Evolutionary conservation across 2,888 invertebrate species (phyloP), one percentile per base, ranked within the genome.

Genomic region (Lasioglossum vierecki): DNA sequence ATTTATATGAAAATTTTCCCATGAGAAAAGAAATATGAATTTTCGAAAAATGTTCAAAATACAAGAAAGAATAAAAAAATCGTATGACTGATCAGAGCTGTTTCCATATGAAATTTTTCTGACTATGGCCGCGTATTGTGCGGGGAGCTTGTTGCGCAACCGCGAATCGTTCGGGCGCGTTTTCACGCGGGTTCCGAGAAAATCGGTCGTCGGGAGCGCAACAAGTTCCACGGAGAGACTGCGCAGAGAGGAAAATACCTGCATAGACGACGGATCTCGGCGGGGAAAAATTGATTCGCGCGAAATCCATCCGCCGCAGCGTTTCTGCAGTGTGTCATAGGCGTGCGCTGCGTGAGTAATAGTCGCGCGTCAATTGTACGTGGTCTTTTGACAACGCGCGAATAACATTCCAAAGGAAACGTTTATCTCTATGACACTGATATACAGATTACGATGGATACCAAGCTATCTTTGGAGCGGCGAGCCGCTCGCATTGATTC

Each of bases 351-450:
- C 22, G 84, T 89, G 89, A 89, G 89, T 89, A 89, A 89, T 86
- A 11, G 63, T 46, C 41, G 57, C 44, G 68, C 70, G 83, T 60
- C 46, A 74, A 70, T 26, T 46, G 44, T 77, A 74, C 72, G 77
- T 70, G 78, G 72, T 78, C 77, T 49, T 83, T 83, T 76, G 78
- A 83, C 80, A 73, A 9, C 53, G 63, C 70, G 79, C 81, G 82
- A 82, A 39, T 76, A 71, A 75, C 78, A 88, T 83, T 90, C 88
- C 76, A 22, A 18, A 75, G 82, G 82, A 80, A 81, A 72, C 72
- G 66, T 86, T 90, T 86, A 90, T 88, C 89, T 90, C 77, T 44
- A 4, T 63, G 82, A 72, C 68, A 57, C 83, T 76, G 88, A 90
- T 85, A 82, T 46, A 81, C 78, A 60, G 81, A 90, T 90, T 83